Percentiles rank a stretch among this genome's conserved stretches.
These are phyloP conservation scores for Willowsia nigromaculata DNA, from an alignment of 2,888 invertebrate species.

Conservation along the genomic window DNA sequence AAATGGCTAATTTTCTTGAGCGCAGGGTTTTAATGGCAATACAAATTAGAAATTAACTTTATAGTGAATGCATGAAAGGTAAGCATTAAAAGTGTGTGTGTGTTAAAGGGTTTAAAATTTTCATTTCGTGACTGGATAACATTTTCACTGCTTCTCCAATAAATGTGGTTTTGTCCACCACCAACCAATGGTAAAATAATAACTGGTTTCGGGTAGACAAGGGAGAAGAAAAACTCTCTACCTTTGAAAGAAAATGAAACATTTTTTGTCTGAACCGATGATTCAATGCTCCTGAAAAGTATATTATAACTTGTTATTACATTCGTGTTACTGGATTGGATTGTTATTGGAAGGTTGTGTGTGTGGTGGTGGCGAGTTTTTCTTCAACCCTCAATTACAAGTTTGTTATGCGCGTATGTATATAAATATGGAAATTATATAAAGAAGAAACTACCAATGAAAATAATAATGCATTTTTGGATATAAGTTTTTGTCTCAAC, in stretches of 20 bases:
- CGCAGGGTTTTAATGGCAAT: slow-evolving; percentile 10
- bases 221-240: neutral
- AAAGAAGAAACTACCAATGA: neutral
- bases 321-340: neutral
- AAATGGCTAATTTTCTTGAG: slow-evolving; percentile 38
- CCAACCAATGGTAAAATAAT: slow-evolving; percentile 55
- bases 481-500: neutral
- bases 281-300: neutral
- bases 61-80: too few relatives aligned
- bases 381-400: slow-evolving; percentile 28
- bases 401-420: neutral
- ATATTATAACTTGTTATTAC: neutral
- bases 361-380: neutral
- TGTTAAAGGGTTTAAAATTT: neutral
- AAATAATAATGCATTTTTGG: neutral
- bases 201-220: slow-evolving; percentile 56
- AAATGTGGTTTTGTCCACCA: neutral
- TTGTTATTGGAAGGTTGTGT: neutral
- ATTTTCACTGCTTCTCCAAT: slow-evolving; percentile 40
- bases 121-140: slow-evolving; percentile 68
- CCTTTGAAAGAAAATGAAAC: neutral
- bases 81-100: neutral
- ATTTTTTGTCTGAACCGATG: neutral
- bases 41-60: slow-evolving; percentile 63
- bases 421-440: neutral